Evolutionary conservation across 2,797 vertebrate species (phyloP).

Genomic region (Nasua narica): DNA sequence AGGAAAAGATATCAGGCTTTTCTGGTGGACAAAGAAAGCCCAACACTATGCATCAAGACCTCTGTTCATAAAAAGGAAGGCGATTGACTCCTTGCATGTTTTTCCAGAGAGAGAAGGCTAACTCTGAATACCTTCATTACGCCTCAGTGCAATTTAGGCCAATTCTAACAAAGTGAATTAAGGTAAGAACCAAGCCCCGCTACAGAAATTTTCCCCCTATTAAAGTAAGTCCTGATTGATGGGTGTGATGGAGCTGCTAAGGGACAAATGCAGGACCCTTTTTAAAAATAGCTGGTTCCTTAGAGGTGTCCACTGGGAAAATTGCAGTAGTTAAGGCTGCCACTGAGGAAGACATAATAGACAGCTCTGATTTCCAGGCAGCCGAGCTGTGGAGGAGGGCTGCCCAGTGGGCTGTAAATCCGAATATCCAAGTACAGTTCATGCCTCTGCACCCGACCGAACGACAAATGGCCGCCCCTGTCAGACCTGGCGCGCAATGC

Average conservation of each 20-base stretch:
- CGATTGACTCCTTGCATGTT: neutral
- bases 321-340: constrained; percentile 65
- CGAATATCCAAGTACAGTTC: constrained; percentile 59
- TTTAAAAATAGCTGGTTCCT: constrained; percentile 62
- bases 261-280: constrained; percentile 56
- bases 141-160: constrained; percentile 33
- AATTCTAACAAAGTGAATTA: constrained; percentile 61
- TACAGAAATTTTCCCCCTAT: constrained; percentile 37
- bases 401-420: constrained; percentile 60
- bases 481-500: neutral
- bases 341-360: constrained; percentile 32
- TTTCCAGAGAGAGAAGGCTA: constrained; percentile 45
- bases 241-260: constrained; percentile 34
- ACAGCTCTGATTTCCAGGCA: constrained; percentile 62
- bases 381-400: neutral
- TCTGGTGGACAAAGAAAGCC: neutral
- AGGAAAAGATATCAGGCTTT: neutral
- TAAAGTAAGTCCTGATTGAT: constrained; percentile 61
- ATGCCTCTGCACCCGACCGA: neutral
- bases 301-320: constrained; percentile 66
- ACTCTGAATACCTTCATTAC: constrained; percentile 46
- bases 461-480: constrained; percentile 57
- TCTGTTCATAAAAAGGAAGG: neutral
- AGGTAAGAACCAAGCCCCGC: constrained; percentile 16
- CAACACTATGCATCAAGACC: neutral